A percentile compares a stretch with the other conserved stretches of the same genome.
Conservation (phyloP, 2,797 vertebrate species). For the Echeneis naucrates region DNA sequence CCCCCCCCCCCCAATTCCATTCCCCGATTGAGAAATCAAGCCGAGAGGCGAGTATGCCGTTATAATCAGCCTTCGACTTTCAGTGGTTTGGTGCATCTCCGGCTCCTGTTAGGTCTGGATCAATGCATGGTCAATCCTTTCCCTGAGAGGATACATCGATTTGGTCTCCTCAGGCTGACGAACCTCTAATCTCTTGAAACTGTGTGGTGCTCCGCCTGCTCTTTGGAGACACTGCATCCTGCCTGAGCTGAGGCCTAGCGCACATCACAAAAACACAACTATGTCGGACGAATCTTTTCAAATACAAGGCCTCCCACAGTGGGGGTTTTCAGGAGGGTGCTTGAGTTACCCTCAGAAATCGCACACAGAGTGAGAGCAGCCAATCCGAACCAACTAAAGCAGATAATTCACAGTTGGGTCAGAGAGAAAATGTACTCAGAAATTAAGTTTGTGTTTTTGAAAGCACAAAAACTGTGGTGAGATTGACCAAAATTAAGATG, state of each 20-base stretch:
- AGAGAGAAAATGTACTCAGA: background rate
- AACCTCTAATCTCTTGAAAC: conserved; percentile 84
- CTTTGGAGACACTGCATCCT: conserved; percentile 73
- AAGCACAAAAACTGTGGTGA: background rate
- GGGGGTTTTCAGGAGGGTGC: conserved; percentile 21
- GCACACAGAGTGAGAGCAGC: conserved; percentile 5
- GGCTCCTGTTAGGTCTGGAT: conserved; percentile 77
- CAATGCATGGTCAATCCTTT: conserved; percentile 83
- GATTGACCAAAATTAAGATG: background rate
- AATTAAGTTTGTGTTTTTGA: background rate
- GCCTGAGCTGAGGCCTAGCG: conserved; percentile 44
- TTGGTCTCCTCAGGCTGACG: conserved; percentile 75
- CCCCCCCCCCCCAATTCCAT: no score
- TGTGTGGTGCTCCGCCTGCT: conserved; percentile 57
- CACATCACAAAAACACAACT: conserved; percentile 59
- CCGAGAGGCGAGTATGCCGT: conserved; percentile 36
- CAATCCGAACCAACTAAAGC: conserved; percentile 1
- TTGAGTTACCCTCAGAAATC: conserved; percentile 27
- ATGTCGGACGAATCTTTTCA: conserved; percentile 65
- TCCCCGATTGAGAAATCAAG: conserved; percentile 62
- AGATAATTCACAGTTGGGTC: conserved; percentile 16
- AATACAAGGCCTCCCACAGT: conserved; percentile 27
- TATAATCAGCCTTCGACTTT: conserved; percentile 57
- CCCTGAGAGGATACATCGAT: conserved; percentile 82
- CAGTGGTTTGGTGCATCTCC: conserved; percentile 63